Percentiles rank a stretch among this genome's conserved stretches.
Conservation (phyloP, 2,888 invertebrate species). For the Masnerella sp. region DNA sequence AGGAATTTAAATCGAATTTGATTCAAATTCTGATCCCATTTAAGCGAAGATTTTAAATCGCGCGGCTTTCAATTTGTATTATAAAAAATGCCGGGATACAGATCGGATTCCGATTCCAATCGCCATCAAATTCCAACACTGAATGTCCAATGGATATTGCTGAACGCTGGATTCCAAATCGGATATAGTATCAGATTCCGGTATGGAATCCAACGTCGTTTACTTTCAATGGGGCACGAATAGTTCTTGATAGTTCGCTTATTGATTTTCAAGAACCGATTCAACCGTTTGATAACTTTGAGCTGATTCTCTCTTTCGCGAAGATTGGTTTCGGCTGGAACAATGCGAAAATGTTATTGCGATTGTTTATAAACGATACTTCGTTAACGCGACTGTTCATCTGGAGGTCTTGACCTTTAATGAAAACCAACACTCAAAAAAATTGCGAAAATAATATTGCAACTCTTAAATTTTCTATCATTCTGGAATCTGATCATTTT, state of each 20-base stretch:
- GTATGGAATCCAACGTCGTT: slow-evolving; percentile 44
- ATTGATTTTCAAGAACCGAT: slow-evolving; percentile 52
- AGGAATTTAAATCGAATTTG: slow-evolving; percentile 39
- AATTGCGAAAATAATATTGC: too few species aligned
- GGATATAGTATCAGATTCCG: slow-evolving; percentile 49
- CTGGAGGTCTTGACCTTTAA: not conserved
- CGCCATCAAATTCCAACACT: slow-evolving; percentile 52
- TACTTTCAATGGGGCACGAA: slow-evolving; percentile 47
- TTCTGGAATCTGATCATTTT: too few species aligned
- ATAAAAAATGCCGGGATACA: slow-evolving; percentile 40
- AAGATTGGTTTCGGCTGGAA: slow-evolving; percentile 25
- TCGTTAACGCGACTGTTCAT: slow-evolving; percentile 7
- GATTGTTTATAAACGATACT: slow-evolving; percentile 26
- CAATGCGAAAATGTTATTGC: slow-evolving; percentile 35
- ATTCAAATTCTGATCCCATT: slow-evolving; percentile 43
- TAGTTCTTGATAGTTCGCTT: slow-evolving; percentile 54
- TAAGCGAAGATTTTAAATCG: slow-evolving; percentile 21
- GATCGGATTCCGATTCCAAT: slow-evolving; percentile 48
- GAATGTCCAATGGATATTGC: slow-evolving; percentile 50
- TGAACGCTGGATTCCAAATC: slow-evolving; percentile 43
- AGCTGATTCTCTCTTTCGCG: slow-evolving; percentile 38
- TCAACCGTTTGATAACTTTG: slow-evolving; percentile 45
- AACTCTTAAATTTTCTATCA: too few species aligned
- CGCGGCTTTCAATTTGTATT: slow-evolving; percentile 46
- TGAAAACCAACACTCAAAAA: too few species aligned